Conservation (phyloP, 2,888 invertebrate genomes). For the Drosophila histrio region DNA sequence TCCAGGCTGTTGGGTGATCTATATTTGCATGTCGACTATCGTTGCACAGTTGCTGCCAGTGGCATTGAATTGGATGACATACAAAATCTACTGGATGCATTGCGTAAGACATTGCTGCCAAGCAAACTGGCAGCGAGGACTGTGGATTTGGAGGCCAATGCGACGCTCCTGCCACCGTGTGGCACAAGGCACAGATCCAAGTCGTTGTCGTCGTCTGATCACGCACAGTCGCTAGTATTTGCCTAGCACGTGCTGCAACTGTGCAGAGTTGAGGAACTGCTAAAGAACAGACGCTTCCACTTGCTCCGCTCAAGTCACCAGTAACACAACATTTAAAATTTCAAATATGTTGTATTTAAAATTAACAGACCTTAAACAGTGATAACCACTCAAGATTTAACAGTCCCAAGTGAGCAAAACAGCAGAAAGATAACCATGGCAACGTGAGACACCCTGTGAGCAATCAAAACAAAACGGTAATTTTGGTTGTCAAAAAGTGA, state of each 20-base stretch:
- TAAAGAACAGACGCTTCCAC: constrained; percentile 86
- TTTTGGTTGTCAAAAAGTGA: background rate
- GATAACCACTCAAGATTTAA: background rate
- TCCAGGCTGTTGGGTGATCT: constrained; percentile 55
- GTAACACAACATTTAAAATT: constrained; percentile 86
- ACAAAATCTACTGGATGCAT: constrained; percentile 45
- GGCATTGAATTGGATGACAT: constrained; percentile 47
- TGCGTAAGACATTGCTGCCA: constrained; percentile 26
- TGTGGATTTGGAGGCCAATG: background rate
- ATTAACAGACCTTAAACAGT: background rate
- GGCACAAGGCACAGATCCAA: background rate
- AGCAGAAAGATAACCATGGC: constrained; percentile 9
- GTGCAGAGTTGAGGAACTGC: constrained; percentile 86
- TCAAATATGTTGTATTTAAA: background rate
- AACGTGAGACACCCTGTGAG: background rate
- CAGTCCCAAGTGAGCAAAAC: background rate
- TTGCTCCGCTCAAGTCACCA: constrained; percentile 86
- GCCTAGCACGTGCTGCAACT: constrained; percentile 86
- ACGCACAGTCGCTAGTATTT: constrained; percentile 70
- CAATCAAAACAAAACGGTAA: constrained; percentile 39
- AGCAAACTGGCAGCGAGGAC: background rate
- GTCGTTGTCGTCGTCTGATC: background rate
- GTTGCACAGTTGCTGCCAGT: constrained; percentile 23
- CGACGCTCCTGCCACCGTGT: constrained; percentile 26
- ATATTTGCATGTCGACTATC: constrained; percentile 46